Evolutionary conservation across 2,113 vertebrate genomes (phyloP).

Genomic region (Charina bottae): DNA sequence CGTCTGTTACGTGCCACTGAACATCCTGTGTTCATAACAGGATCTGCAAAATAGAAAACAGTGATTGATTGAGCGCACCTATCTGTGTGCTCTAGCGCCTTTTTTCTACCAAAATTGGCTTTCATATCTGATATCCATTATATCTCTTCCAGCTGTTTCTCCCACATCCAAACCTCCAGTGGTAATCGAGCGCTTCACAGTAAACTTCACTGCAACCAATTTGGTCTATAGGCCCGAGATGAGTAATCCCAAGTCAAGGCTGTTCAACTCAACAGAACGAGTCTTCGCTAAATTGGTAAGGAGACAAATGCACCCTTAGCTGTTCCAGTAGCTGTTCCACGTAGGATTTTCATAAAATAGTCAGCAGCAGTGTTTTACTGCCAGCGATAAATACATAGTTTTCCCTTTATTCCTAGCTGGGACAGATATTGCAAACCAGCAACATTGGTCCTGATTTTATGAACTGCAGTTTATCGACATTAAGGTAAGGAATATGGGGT

Average conservation of each 20-base stretch:
- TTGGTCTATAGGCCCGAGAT: not conserved
- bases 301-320: not conserved
- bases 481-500: not conserved
- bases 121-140: not conserved
- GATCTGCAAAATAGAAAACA: not conserved
- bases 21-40: not conserved
- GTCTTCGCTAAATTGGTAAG: constrained; percentile 38
- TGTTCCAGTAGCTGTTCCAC: not conserved
- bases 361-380: not conserved
- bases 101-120: not conserved
- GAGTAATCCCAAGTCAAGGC: too few species aligned
- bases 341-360: not conserved
- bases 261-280: too few species aligned
- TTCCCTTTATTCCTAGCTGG: not conserved
- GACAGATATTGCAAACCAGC: not conserved
- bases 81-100: too few species aligned
- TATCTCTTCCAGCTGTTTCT: constrained; percentile 22
- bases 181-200: constrained; percentile 38
- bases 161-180: not conserved
- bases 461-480: not conserved
- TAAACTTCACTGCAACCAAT: constrained; percentile 65
- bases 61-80: not conserved
- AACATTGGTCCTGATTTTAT: not conserved
- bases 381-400: not conserved
- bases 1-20: not conserved